phyloP scores from a whole-genome alignment of 1,140 invertebrate species.

The Meloidogyne chitwoodi region DNA sequence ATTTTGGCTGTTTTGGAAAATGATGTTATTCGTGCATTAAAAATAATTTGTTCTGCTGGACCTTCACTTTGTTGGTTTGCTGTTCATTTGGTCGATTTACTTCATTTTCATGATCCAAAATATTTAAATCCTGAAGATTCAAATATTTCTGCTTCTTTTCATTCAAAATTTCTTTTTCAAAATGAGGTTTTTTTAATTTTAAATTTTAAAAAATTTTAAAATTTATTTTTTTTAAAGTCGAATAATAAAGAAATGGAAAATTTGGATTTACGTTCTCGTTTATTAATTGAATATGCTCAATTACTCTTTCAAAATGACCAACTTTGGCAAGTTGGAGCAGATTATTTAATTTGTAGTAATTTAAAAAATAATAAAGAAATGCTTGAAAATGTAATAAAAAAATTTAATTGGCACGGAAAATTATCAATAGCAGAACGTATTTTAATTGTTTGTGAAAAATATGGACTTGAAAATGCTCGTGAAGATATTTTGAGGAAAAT shows the following conservation, averaged over 20 bases:
- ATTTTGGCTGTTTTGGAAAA: background rate
- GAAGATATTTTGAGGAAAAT: slow-evolving; percentile 12
- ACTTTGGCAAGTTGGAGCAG: slow-evolving; percentile 15
- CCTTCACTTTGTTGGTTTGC: slow-evolving; percentile 19
- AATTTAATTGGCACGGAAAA: slow-evolving; percentile 11
- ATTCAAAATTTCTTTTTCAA: background rate
- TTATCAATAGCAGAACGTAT: background rate
- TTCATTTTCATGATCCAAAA: slow-evolving; percentile 17
- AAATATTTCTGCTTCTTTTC: background rate
- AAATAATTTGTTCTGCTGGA: slow-evolving; percentile 11
- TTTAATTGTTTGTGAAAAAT: slow-evolving; percentile 5
- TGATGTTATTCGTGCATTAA: slow-evolving; percentile 4
- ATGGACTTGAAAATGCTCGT: background rate
- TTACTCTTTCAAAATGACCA: slow-evolving; percentile 20
- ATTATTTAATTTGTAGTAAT: slow-evolving; percentile 8
- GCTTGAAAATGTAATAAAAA: background rate
- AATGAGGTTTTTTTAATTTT: background rate
- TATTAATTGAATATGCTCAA: slow-evolving; percentile 11
- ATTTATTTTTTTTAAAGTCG: slow-evolving; percentile 6
- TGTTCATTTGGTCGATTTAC: slow-evolving; percentile 15
- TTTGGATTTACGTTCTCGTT: slow-evolving; percentile 12
- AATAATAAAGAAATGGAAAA: background rate
- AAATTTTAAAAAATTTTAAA: background rate
- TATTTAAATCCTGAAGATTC: slow-evolving; percentile 9
- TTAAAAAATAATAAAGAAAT: background rate